Conservation (phyloP, 2,113 vertebrate species). For the Phaethornis superciliosus region DNA sequence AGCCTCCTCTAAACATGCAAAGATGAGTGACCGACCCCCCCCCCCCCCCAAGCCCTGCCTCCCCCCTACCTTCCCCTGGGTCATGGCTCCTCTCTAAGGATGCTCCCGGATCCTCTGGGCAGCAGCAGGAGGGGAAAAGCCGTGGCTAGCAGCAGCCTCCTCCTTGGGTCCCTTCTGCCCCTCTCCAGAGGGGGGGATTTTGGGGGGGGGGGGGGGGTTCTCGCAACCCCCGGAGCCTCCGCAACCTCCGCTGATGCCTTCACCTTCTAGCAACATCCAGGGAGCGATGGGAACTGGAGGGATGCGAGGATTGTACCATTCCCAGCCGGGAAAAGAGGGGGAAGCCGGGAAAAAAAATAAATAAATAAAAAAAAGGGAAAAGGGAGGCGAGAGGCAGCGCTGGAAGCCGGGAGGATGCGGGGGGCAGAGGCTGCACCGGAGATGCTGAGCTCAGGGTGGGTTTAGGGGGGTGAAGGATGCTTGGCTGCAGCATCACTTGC, state of each 20-base stretch:
- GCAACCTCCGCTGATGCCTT: conserved; percentile 58
- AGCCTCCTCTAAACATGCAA: neutral
- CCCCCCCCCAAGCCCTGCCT: neutral
- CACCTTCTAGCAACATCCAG: conserved; percentile 74
- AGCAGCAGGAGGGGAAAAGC: neutral
- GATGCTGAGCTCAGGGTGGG: neutral
- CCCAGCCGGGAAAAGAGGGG: neutral
- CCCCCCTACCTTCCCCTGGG: conserved; percentile 89
- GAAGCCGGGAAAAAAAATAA: neutral
- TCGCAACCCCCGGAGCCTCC: conserved; percentile 21
- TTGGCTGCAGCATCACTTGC: neutral
- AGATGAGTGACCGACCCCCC: neutral
- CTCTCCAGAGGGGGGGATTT: neutral
- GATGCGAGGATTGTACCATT: conserved; percentile 69
- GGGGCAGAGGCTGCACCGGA: neutral
- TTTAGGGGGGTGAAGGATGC: neutral
- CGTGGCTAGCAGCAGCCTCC: fast-evolving
- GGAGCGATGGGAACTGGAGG: conserved; percentile 31
- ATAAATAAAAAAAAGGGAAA: too few species aligned
- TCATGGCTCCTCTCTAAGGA: conserved; percentile 78
- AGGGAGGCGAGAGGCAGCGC: neutral
- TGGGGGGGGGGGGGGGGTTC: too few species aligned
- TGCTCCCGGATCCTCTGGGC: neutral
- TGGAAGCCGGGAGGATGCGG: neutral
- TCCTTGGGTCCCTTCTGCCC: neutral